A percentile compares a stretch with the other conserved stretches of the same genome.
These are phyloP conservation scores for Cyphomyrus plagiostoma DNA, from an alignment of 2,113 vertebrate species.

Conservation along the genomic window DNA sequence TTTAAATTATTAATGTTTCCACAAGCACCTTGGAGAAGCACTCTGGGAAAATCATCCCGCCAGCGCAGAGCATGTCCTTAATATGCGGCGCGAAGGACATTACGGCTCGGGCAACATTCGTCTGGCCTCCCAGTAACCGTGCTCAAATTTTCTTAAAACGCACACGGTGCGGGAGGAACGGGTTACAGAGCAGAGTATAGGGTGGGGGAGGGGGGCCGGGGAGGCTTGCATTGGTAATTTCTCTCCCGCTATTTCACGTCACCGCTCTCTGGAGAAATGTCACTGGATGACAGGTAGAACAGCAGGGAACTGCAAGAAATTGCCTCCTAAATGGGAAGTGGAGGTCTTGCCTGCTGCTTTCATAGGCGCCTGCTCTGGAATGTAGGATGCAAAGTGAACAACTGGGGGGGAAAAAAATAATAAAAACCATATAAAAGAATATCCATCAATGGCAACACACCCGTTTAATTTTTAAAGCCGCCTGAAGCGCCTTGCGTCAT, in stretches of 20 bases:
- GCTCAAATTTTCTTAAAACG: slow-evolving; percentile 48
- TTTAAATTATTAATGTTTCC: slow-evolving; percentile 62
- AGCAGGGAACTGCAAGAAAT: slow-evolving; percentile 41
- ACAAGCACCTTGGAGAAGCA: not conserved
- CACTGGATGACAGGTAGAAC: slow-evolving; percentile 46
- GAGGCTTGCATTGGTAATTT: slow-evolving; percentile 47
- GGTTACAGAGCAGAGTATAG: slow-evolving; percentile 20
- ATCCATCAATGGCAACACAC: slow-evolving; percentile 14
- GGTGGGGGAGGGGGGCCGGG: slow-evolving; percentile 20
- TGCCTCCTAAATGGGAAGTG: slow-evolving; percentile 39
- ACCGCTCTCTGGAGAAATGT: slow-evolving; percentile 45
- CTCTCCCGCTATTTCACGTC: slow-evolving; percentile 45
- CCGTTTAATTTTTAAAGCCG: slow-evolving; percentile 8
- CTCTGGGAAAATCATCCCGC: not conserved
- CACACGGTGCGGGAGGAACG: slow-evolving; percentile 31
- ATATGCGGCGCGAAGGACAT: slow-evolving; percentile 53
- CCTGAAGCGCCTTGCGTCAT: slow-evolving; percentile 10
- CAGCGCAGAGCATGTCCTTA: slow-evolving; percentile 41
- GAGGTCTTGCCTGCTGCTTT: slow-evolving; percentile 24
- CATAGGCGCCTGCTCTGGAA: slow-evolving; percentile 7
- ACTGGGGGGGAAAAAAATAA: not conserved
- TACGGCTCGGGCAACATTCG: slow-evolving; percentile 52
- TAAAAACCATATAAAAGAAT: slow-evolving; percentile 13
- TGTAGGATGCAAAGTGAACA: slow-evolving; percentile 22
- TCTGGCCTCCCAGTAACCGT: slow-evolving; percentile 51